Percentiles rank a stretch among this genome's conserved stretches.
These are phyloP conservation scores for Limenitis arthemis DNA, from an alignment of 2,888 invertebrate genomes.

Conservation along the genomic window DNA sequence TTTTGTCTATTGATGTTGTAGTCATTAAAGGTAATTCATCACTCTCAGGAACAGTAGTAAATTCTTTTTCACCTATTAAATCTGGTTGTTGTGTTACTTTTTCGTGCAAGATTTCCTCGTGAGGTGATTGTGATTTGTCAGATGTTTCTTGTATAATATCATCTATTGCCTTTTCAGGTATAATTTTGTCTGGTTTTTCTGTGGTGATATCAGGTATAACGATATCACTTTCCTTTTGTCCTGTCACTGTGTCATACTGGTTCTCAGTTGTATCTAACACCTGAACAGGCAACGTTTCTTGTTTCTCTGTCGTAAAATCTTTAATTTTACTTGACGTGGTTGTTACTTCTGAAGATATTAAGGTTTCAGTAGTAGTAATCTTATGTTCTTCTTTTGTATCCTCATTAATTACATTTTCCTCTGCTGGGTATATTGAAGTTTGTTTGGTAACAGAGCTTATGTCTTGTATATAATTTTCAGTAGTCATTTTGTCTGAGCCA, in stretches of 20 bases:
- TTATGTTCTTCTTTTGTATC: not conserved
- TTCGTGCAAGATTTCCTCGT: not conserved
- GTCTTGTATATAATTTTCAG: not conserved
- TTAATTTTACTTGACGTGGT: not conserved
- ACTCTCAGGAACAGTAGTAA: not conserved
- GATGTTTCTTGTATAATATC: not conserved
- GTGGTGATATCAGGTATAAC: not conserved
- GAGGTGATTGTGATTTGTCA: too few species aligned
- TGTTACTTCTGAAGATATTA: not conserved
- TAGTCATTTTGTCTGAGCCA: slow-evolving; percentile 1
- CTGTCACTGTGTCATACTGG: slow-evolving; percentile 2
- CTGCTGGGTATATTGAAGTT: not conserved
- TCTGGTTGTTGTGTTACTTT: not conserved
- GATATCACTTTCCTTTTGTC: slow-evolving; percentile 11
- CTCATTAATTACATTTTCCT: not conserved
- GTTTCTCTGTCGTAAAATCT: slow-evolving; percentile 8
- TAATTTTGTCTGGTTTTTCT: not conserved
- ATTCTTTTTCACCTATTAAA: too few species aligned
- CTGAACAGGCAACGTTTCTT: not conserved
- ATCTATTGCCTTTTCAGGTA: not conserved
- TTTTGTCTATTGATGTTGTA: not conserved
- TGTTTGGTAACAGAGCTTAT: not conserved
- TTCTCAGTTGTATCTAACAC: slow-evolving; percentile 9
- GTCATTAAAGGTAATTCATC: not conserved
- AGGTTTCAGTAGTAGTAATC: not conserved